Conservation (phyloP, 2,113 vertebrate genomes). For the Sterna hirundo region DNA sequence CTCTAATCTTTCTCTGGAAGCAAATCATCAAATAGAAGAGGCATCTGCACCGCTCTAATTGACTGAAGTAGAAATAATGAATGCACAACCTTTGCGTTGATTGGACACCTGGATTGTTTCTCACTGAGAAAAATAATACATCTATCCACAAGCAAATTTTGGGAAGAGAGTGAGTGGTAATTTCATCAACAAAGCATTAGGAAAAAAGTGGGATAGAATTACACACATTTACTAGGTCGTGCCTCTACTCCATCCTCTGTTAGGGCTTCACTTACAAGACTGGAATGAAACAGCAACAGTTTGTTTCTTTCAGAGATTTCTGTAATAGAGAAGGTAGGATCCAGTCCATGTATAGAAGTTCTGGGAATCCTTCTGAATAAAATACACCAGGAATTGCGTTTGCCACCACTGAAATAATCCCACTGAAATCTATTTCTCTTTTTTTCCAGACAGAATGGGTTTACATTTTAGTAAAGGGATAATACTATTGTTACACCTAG, state of each 20-base stretch:
- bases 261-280: not conserved
- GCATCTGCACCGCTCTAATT: conserved; percentile 25
- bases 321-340: not conserved
- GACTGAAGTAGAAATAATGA: conserved; percentile 27
- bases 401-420: not conserved
- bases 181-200: not conserved
- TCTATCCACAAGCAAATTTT: not conserved
- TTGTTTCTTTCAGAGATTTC: not conserved
- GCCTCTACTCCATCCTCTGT: not conserved
- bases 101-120: conserved; percentile 45
- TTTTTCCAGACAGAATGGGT: not conserved
- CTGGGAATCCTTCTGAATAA: not conserved
- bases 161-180: not conserved
- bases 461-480: not conserved
- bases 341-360: not conserved
- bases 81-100: not conserved
- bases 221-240: not conserved
- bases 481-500: conserved; percentile 12
- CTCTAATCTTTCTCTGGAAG: conserved; percentile 20
- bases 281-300: not conserved
- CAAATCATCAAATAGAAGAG: conserved; percentile 19
- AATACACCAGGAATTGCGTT: not conserved
- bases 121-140: conserved; percentile 2
- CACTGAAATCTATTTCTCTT: not conserved
- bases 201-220: not conserved